Conservation (phyloP, 2,888 invertebrate genomes). For the Chrysomela aeneicollis region DNA sequence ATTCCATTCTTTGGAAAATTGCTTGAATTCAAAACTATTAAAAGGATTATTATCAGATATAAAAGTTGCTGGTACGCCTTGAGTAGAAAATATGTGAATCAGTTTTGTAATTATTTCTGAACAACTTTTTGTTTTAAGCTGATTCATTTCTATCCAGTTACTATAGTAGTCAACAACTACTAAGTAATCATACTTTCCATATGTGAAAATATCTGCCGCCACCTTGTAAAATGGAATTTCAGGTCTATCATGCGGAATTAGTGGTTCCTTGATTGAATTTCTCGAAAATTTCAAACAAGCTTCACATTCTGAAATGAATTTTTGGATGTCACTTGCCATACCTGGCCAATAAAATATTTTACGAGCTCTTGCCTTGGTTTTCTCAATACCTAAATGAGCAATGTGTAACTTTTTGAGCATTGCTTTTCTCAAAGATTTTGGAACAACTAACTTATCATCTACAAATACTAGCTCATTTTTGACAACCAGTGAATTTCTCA, state of each 20-base stretch:
- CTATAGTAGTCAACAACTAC: constrained; percentile 35
- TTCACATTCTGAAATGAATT: constrained; percentile 26
- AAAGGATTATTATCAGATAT: constrained; percentile 41
- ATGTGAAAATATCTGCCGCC: constrained; percentile 31
- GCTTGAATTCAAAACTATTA: constrained; percentile 34
- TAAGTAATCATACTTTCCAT: constrained; percentile 23
- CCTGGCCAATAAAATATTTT: constrained; percentile 51
- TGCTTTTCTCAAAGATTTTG: no score
- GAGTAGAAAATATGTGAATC: constrained; percentile 35
- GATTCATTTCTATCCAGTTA: constrained; percentile 30
- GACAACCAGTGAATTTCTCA: constrained; percentile 3
- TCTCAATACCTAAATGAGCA: constrained; percentile 50
- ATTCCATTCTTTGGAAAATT: constrained; percentile 33
- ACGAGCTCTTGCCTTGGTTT: constrained; percentile 47
- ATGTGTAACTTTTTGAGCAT: constrained; percentile 48
- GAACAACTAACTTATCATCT: constrained; percentile 17
- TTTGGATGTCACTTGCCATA: constrained; percentile 47
- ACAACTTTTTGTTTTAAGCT: constrained; percentile 4
- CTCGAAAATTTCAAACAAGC: constrained; percentile 29
- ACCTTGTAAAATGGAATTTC: constrained; percentile 34
- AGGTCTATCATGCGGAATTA: constrained; percentile 35
- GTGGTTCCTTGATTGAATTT: constrained; percentile 34
- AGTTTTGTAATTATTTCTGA: constrained; percentile 21
- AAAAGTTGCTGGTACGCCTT: constrained; percentile 33
- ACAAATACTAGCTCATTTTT: constrained; percentile 18